Evolutionary conservation across 2,797 vertebrate genomes (phyloP), one percentile per base, ranked within the genome.

Genomic region (Basileuterus tristriatus): DNA sequence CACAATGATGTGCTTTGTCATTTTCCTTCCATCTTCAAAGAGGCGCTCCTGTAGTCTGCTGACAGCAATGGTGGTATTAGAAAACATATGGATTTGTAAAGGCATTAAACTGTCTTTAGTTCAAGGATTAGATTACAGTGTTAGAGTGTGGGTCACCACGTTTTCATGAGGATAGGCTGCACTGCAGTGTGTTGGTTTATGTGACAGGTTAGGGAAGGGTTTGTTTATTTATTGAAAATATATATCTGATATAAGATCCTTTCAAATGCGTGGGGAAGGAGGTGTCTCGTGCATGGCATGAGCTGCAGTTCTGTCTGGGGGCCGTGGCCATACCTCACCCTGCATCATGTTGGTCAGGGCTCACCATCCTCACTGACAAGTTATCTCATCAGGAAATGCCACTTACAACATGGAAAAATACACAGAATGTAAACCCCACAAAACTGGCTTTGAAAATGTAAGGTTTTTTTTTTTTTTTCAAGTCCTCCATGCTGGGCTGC

Each of bases 1-100:
- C 97, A 95, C 97, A 96, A 96, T 98, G 97, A 98, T 97, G 97
- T 97, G 97, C 98, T 98, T 97, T 97, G 97, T 98, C 97, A 96
- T 96, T 97, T 96, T 96, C 93, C 96, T 97, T 97, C 95, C 95
- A 93, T 97, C 97, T 97, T 96, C 95, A 97, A 95, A 97, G 97
- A 97, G 97, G 96, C 89, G 87, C 94, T 98, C 96, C 97, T 97
- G 90, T 96, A 97, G 97, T 95, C 93, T 85, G 92, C 96, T 96
- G 97, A 97, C 97, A 97, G 96, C 96, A 96, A 13, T 95, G 97
- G 96, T 88, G 83, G 96, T 95, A 96, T 97, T 96, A 97, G 97
- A 97, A 98, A 97, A 96, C 95, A 97, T 97, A 98, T 95, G 91
- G 96, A 92, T 86, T 89, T 96, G 96, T 89, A 96, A 95, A 97